phyloP scores from a whole-genome alignment of 2,888 invertebrate genomes.

The Hecatera dysodea region DNA sequence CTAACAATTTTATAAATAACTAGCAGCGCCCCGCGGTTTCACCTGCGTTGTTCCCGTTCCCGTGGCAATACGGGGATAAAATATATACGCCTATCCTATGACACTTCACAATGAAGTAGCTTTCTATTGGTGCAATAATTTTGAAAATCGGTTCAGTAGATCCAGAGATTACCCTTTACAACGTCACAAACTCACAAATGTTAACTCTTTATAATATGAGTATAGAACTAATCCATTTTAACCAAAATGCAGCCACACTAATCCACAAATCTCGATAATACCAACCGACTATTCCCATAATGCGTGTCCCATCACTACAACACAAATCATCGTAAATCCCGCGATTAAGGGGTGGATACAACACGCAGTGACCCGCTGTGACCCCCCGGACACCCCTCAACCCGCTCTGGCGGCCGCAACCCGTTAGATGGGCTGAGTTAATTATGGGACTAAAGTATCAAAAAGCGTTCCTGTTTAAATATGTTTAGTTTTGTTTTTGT shows the following conservation, averaged over 20 bases:
- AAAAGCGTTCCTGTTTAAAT: slow-evolving; percentile 35
- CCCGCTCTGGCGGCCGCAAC: slow-evolving; percentile 9
- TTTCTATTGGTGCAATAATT: no score
- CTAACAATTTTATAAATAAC: neutral
- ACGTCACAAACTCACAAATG: no score
- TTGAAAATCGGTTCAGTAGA: no score
- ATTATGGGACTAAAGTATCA: slow-evolving; percentile 55
- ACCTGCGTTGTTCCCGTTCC: no score
- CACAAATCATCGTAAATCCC: slow-evolving; percentile 75
- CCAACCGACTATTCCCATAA: slow-evolving; percentile 40
- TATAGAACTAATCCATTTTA: neutral
- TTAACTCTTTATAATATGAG: no score
- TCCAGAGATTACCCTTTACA: no score
- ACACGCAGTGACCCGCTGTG: slow-evolving; percentile 59
- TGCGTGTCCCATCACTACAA: slow-evolving; percentile 58
- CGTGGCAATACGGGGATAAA: no score
- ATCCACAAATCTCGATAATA: slow-evolving; percentile 33
- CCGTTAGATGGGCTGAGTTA: slow-evolving; percentile 46
- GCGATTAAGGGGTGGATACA: slow-evolving; percentile 70
- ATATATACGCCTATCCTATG: no score
- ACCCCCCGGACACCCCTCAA: neutral
- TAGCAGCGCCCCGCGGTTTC: no score
- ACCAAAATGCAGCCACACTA: slow-evolving; percentile 29
- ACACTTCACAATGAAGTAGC: no score
- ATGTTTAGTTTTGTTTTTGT: slow-evolving; percentile 28